Base-by-base conservation (phyloP, 2,888 invertebrate genomes). In the Cataglyphis cursor region DNA sequence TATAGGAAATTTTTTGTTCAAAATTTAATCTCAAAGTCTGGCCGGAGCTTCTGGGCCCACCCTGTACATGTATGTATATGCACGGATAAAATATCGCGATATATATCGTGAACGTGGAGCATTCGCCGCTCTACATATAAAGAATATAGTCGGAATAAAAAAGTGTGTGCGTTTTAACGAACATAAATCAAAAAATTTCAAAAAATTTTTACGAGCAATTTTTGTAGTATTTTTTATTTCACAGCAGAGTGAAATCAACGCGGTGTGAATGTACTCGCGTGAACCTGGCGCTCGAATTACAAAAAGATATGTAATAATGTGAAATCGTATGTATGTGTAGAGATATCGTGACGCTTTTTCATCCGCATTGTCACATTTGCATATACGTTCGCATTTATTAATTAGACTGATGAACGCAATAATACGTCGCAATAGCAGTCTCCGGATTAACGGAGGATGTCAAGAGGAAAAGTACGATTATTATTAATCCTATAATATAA, bases 341-440 rank as follows among this genome's bases (percentile, higher is more conserved):
- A 62, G 21, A 54, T 28, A 31, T 28, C n/a, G 28, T 41, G 51
- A 54, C 5, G 3, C 12, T 76, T 54, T 57, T 15, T 35, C 31
- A 21, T 18, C 12, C 28, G 18, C 64, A 41, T 65, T 61, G 21
- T 44, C 61, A 66, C n/a, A 24, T 44, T 74, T 61, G 18, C 48
- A 35, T 28, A 31, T 61, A 72, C 18, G 15, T 61, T 18, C 61
- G 65, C 15, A n/a, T 65, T 65, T 41, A 65, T 76, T 65, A 57
- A 65, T 76, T 65, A 54, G 28, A 65, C 54, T 9, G 5, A 28
- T 15, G 15, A 38, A 51, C 21, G 35, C 21, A 54, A 54, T 64
- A 75, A 76, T 54, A 65, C 15, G 21, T 5, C 12, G 18, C 31
- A 51, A 64, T 18, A 35, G 9, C 24, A 38, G 24, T 35, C 1